Base-by-base conservation (phyloP, 64 coral and sea anemone species). In the Platygyra sinensis region DNA sequence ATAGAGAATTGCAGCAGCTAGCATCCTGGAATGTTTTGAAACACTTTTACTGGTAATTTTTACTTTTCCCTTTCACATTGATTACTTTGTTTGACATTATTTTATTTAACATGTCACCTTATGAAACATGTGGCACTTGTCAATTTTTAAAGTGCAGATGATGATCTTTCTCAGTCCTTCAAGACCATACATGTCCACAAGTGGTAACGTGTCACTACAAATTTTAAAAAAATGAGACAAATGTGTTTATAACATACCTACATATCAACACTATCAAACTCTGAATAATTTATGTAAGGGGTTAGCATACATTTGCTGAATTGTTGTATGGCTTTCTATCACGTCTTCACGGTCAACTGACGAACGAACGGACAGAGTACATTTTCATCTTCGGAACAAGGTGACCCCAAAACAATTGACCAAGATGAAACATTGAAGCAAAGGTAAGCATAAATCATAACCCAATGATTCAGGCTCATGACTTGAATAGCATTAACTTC, bases 61-160 rank as follows among this genome's bases (percentile, higher is more conserved):
- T n/a, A n/a, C n/a, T 25, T 69, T 10, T 29, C 14, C 2, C 15
- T 27, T 25, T 20, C n/a, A 69, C 25, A 27, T 28, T 8, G 18
- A 18, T 9, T 27, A 28, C 22, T 25, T 27, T 27, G 10, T 27
- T 11, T n/a, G 9, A 65, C 18, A n/a, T n/a, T n/a, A n/a, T 22
- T 7, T 69, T 25, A n/a, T 8, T 10, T 69, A 27, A 69, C 8
- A 69, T 25, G 42, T 36, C 62, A 97, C 95, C 95, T 97, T 97
- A 73, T 97, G 95, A 92, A 97, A 97, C 39, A 97, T 81, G 29
- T 97, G 95, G 50, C 95, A 97, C 27, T 88, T 90, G 19, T 94
- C 92, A 69, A 97, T 90, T 89, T 75, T 93, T 30, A 97, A 81
- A 59, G 77, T 64, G 16, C 87, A 83, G 20, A 11, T 75, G 7